Conservation (phyloP, 2,888 invertebrate species). For the Baccha elongata region DNA sequence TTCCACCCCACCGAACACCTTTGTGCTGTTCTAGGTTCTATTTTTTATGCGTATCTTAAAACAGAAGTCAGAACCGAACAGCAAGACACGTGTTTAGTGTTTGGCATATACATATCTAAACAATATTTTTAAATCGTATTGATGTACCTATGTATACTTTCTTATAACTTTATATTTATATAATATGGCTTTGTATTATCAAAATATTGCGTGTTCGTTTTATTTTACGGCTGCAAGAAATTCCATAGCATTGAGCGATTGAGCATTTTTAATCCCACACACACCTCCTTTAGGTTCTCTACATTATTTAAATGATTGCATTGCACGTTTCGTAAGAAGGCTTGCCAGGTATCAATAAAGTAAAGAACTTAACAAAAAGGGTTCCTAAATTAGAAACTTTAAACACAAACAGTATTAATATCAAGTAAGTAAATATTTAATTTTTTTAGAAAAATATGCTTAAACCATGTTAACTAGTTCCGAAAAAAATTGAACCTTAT, state of each 20-base stretch:
- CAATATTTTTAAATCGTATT: too few relatives aligned
- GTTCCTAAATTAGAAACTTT: too few relatives aligned
- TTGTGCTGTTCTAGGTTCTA: constrained; percentile 11
- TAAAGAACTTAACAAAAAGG: too few relatives aligned
- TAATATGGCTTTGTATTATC: not conserved
- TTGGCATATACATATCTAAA: constrained; percentile 7
- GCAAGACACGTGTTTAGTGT: constrained; percentile 59
- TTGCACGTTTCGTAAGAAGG: not conserved
- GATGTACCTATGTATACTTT: not conserved
- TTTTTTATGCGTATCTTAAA: constrained; percentile 23
- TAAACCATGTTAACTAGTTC: too few relatives aligned
- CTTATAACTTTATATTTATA: not conserved
- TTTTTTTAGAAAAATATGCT: too few relatives aligned
- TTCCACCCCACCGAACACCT: constrained; percentile 29
- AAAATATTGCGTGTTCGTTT: not conserved
- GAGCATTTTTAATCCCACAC: not conserved
- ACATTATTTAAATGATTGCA: too few relatives aligned
- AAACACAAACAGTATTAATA: too few relatives aligned
- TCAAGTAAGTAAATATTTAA: too few relatives aligned
- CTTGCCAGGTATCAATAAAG: too few relatives aligned
- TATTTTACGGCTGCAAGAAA: constrained; percentile 20
- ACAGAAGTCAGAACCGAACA: not conserved
- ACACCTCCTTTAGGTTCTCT: constrained; percentile 17
- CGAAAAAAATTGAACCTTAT: too few relatives aligned
- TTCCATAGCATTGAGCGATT: constrained; percentile 39